Conservation (phyloP, 2,113 vertebrate genomes). For the Lepus americanus region DNA sequence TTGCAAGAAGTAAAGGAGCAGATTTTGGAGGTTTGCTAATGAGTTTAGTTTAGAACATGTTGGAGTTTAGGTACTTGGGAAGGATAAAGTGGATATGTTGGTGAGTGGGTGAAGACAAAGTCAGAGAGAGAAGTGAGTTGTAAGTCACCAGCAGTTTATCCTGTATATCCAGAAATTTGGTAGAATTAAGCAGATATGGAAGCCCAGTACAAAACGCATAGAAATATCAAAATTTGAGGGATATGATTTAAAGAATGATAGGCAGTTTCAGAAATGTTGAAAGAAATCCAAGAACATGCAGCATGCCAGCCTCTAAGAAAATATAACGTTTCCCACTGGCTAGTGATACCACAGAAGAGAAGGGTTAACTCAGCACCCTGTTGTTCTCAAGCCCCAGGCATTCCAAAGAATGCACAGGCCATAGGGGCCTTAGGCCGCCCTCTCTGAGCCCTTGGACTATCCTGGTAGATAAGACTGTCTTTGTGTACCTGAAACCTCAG, state of each 20-base stretch:
- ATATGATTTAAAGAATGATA: not conserved
- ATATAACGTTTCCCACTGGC: not conserved
- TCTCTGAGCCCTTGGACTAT: not conserved
- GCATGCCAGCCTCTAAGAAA: not conserved
- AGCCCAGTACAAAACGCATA: not conserved
- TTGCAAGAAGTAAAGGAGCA: not conserved
- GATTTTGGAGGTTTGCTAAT: not conserved
- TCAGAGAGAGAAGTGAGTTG: not conserved
- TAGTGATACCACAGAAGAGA: fast-evolving
- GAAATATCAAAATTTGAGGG: not conserved
- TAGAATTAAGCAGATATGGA: not conserved
- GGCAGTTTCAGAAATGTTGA: not conserved
- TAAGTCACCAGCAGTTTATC: not conserved
- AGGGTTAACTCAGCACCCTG: not conserved
- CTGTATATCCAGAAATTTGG: not conserved
- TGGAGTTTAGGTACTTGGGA: not conserved
- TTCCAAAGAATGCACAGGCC: not conserved
- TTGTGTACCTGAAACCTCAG: not conserved
- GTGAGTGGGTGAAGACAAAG: too few relatives aligned
- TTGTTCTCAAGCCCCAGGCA: not conserved
- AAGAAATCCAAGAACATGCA: not conserved
- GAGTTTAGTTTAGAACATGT: not conserved
- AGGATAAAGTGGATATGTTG: not conserved
- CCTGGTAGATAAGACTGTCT: not conserved
- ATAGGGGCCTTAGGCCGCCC: not conserved